These are phyloP conservation scores for Perizoma affinitatum DNA, from an alignment of 2,888 invertebrate species.

Conservation along the genomic window DNA sequence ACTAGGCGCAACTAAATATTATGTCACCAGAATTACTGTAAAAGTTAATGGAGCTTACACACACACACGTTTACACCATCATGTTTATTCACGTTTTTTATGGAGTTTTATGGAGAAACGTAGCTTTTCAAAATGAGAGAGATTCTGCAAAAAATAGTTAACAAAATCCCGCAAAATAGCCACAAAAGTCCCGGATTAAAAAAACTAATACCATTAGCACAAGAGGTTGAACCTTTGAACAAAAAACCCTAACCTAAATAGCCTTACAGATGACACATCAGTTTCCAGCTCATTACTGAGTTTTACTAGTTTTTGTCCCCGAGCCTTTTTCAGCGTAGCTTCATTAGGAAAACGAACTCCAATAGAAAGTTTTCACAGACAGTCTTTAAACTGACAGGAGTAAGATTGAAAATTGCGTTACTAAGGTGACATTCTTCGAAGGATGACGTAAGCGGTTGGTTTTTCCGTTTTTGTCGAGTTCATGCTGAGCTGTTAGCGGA, in stretches of 20 bases:
- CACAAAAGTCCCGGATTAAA: constrained; percentile 22
- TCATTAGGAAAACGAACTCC: constrained; percentile 36
- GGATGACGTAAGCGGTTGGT: constrained; percentile 28
- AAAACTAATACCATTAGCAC: constrained; percentile 31
- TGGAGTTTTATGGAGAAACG: no score
- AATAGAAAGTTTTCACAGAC: constrained; percentile 18
- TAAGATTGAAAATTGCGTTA: constrained; percentile 24
- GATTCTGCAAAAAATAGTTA: constrained; percentile 5
- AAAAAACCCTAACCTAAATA: constrained; percentile 32
- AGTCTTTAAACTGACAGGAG: constrained; percentile 8
- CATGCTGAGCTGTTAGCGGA: constrained; percentile 20
- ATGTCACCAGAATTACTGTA: no score
- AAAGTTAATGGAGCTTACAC: no score
- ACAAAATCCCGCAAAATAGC: constrained; percentile 13
- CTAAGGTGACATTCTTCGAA: constrained; percentile 19
- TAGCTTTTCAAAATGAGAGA: background rate
- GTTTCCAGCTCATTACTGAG: constrained; percentile 37
- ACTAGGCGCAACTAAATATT: no score
- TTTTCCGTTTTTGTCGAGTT: constrained; percentile 28
- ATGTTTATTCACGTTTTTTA: no score
- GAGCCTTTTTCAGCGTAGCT: constrained; percentile 36
- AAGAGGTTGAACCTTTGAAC: constrained; percentile 15
- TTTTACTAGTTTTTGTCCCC: constrained; percentile 38
- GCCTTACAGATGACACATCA: constrained; percentile 33
- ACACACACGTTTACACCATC: no score